Conservation (phyloP, 2,797 vertebrate species). For the Pitangus sulphuratus region DNA sequence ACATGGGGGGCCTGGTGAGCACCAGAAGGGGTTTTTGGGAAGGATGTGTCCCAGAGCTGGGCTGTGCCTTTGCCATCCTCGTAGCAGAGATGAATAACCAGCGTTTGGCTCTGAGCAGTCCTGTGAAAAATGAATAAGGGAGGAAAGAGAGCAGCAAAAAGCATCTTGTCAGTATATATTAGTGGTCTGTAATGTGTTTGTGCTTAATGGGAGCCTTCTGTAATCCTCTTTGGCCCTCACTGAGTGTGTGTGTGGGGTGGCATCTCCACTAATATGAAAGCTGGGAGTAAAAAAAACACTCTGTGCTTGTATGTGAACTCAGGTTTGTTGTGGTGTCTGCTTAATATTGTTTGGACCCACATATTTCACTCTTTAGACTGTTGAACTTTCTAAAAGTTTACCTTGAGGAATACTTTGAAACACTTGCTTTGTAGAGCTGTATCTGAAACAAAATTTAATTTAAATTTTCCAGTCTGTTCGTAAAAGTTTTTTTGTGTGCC, state of each 20-base stretch:
- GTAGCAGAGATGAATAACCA: neutral
- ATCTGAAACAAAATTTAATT: constrained; percentile 58
- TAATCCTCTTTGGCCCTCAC: neutral
- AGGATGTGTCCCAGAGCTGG: neutral
- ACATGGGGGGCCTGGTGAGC: neutral
- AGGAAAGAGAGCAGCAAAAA: neutral
- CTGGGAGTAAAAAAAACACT: neutral
- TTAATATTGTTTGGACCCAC: neutral
- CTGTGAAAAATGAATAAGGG: neutral
- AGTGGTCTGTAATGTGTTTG: neutral
- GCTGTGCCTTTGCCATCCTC: neutral
- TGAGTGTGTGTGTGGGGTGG: neutral
- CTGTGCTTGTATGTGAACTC: neutral
- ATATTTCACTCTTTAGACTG: constrained; percentile 8
- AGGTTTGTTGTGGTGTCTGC: neutral
- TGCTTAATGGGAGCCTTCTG: neutral
- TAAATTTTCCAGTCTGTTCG: constrained; percentile 54
- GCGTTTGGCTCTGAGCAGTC: neutral
- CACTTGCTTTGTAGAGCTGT: constrained; percentile 2
- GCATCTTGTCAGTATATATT: neutral
- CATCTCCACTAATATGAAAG: neutral
- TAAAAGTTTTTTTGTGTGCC: neutral
- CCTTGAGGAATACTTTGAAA: constrained; percentile 39
- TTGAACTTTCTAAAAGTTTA: constrained; percentile 41
- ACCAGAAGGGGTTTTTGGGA: neutral